Conservation (phyloP, 2,888 invertebrate genomes). For the Rhimphoctona megacephalus region DNA sequence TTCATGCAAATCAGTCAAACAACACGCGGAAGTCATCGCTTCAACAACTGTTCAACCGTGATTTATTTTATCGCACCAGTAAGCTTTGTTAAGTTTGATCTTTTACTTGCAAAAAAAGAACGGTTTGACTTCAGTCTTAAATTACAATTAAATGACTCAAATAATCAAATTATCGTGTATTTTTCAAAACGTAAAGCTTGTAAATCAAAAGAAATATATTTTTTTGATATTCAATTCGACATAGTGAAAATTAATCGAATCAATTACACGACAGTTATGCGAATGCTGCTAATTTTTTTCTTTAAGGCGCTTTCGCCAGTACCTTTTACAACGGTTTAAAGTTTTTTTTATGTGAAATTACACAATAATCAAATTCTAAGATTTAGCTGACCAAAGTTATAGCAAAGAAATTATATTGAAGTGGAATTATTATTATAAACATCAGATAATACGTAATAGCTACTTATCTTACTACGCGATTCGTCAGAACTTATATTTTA, state of each 20-base stretch:
- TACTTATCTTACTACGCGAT: no score
- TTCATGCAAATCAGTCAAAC: constrained; percentile 68
- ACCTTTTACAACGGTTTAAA: no score
- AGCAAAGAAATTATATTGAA: no score
- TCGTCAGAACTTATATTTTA: no score
- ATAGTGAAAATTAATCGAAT: no score
- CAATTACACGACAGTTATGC: no score
- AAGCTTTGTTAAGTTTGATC: constrained; percentile 9
- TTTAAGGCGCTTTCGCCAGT: not conserved
- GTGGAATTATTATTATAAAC: no score
- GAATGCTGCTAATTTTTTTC: not conserved
- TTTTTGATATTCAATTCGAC: not conserved
- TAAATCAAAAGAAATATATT: not conserved
- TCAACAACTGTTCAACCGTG: constrained; percentile 15
- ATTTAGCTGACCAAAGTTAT: no score
- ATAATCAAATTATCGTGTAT: not conserved
- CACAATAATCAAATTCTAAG: no score
- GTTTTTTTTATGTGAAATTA: no score
- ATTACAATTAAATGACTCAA: not conserved
- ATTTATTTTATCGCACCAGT: constrained; percentile 27
- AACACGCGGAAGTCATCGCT: constrained; percentile 49
- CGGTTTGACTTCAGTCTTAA: not conserved
- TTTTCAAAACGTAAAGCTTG: not conserved
- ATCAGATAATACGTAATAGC: no score
- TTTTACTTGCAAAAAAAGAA: constrained; percentile 55